These are phyloP conservation scores for Drosophila nannoptera DNA, from an alignment of 1,140 invertebrate species.

Conservation along the genomic window DNA sequence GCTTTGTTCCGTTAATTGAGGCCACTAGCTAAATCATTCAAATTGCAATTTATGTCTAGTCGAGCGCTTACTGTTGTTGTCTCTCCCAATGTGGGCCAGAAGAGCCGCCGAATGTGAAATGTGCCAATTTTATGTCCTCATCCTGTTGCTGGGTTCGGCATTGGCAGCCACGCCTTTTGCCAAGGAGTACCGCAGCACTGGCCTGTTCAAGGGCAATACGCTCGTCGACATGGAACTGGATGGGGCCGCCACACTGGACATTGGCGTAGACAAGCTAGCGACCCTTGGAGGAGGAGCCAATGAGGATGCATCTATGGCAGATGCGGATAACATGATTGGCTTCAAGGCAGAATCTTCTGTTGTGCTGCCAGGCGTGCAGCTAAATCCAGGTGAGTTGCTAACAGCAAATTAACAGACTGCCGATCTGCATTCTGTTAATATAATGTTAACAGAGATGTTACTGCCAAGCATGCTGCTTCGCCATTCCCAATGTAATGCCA, in stretches of 20 bases:
- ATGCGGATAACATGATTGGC: slow-evolving; percentile 23
- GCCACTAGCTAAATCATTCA: slow-evolving; percentile 22
- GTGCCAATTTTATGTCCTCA: slow-evolving; percentile 32
- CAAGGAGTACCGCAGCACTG: slow-evolving; percentile 68
- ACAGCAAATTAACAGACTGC: no score
- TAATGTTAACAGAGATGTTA: not conserved
- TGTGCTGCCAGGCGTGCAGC: slow-evolving; percentile 55
- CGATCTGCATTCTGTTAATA: not conserved
- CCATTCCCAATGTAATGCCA: no score
- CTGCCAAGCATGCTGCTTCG: no score
- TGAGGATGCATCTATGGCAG: not conserved
- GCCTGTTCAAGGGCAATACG: slow-evolving; percentile 57
- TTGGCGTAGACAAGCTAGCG: slow-evolving; percentile 53
- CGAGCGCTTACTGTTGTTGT: slow-evolving; percentile 35
- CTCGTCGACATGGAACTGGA: slow-evolving; percentile 57
- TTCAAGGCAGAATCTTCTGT: slow-evolving; percentile 67
- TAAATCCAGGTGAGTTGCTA: slow-evolving; percentile 53
- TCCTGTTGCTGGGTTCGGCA: slow-evolving; percentile 44
- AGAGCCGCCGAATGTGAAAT: slow-evolving; percentile 53
- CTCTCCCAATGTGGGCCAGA: slow-evolving; percentile 43
- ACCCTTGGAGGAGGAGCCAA: not conserved
- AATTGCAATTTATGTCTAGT: slow-evolving; percentile 38
- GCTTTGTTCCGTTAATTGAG: slow-evolving; percentile 38
- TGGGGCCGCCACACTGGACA: slow-evolving; percentile 56
- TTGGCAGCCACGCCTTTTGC: slow-evolving; percentile 59